A percentile compares a stretch with the other conserved stretches of the same genome.
phyloP scores from a whole-genome alignment of 1,140 invertebrate species.

The Drosophila varians region DNA sequence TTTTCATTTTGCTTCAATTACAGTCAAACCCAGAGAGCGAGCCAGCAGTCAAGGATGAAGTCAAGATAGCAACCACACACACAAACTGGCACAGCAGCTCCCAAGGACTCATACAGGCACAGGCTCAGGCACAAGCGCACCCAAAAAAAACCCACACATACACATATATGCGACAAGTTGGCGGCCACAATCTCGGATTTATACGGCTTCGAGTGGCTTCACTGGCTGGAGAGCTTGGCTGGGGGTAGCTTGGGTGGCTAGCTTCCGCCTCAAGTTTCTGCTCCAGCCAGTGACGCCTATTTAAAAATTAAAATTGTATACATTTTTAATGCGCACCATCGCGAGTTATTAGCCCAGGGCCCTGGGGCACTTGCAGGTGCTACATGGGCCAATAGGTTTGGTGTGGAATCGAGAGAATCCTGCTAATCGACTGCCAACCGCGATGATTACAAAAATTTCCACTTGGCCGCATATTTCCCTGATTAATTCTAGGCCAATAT shows the following conservation, averaged over 20 bases:
- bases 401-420: conserved; percentile 3
- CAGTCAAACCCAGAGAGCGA: conserved; percentile 68
- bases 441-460: conserved; percentile 70
- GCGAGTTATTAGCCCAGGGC: conserved; percentile 59
- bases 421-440: conserved; percentile 56
- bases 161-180: conserved; percentile 72
- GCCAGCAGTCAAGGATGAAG: conserved; percentile 65
- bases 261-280: conserved; percentile 31
- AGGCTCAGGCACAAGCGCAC: too few relatives aligned
- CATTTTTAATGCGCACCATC: conserved; percentile 61
- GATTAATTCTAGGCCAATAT: conserved; percentile 64
- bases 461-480: conserved; percentile 71
- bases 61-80: conserved; percentile 68
- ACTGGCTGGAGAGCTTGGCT: conserved; percentile 15
- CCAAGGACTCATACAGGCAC: conserved; percentile 12
- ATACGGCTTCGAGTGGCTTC: conserved; percentile 76
- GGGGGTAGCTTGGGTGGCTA: background rate
- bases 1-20: conserved; percentile 83
- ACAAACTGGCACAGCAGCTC: conserved; percentile 11
- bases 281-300: conserved; percentile 49
- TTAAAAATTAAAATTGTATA: conserved; percentile 80
- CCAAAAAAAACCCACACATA: background rate
- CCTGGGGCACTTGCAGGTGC: conserved; percentile 5
- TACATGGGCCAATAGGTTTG: background rate
- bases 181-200: conserved; percentile 79